Percentiles rank a stretch among this genome's conserved stretches.
Evolutionary conservation across 92 coral and sea anemone species (phyloP).

Genomic region (Heliopora coerulea): DNA sequence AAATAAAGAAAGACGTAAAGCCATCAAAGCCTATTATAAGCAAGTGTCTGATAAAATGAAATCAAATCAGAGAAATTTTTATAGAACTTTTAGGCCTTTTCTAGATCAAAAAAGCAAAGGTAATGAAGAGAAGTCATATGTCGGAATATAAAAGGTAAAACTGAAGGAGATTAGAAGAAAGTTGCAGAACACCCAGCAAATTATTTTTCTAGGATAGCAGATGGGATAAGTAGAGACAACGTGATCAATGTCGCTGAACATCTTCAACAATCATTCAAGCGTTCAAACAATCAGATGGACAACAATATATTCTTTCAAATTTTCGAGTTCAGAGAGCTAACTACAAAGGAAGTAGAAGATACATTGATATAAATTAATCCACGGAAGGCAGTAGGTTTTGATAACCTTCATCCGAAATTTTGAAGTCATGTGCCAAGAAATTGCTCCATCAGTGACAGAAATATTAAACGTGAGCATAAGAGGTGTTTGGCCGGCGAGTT

Average conservation of each 20-base stretch:
- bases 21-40: constrained; percentile 41
- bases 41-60: constrained; percentile 29
- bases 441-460: constrained; percentile 48
- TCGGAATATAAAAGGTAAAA: constrained; percentile 35
- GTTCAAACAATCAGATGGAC: not conserved
- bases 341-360: constrained; percentile 37
- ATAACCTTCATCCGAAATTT: constrained; percentile 37
- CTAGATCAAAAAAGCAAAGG: constrained; percentile 25
- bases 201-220: constrained; percentile 43
- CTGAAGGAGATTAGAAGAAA: constrained; percentile 43
- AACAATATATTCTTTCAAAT: not conserved
- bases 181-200: constrained; percentile 37
- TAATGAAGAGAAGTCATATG: constrained; percentile 37
- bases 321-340: constrained; percentile 36
- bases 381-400: constrained; percentile 37
- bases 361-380: constrained; percentile 14
- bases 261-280: constrained; percentile 30
- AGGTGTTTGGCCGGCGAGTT: constrained; percentile 30
- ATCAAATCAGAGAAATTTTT: constrained; percentile 47
- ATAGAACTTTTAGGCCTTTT: constrained; percentile 51
- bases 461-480: constrained; percentile 29
- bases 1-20: constrained; percentile 40
- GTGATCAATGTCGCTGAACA: constrained; percentile 24
- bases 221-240: constrained; percentile 43
- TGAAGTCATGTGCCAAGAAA: constrained; percentile 37